Conservation (phyloP, 2,888 invertebrate species). For the Oscheius sp. region DNA sequence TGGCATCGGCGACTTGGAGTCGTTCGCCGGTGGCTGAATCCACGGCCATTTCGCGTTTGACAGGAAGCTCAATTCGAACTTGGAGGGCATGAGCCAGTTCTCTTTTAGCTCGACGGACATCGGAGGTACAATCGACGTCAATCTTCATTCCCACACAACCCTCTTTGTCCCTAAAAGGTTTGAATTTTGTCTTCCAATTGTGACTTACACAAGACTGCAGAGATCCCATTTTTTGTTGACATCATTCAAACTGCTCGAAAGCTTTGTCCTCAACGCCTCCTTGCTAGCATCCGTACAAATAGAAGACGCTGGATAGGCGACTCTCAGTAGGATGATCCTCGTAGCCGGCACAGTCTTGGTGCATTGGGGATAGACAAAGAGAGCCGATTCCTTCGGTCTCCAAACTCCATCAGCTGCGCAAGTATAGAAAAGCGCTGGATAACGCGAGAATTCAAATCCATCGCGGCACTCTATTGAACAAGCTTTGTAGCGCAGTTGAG, state of each 20-base stretch:
- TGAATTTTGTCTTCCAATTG: neutral
- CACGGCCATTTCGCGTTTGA: conserved; percentile 71
- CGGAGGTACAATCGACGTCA: conserved; percentile 58
- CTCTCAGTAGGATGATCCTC: conserved; percentile 88
- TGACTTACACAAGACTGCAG: conserved; percentile 77
- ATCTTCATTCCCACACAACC: conserved; percentile 88
- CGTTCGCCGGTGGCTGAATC: conserved; percentile 70
- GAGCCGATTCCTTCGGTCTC: conserved; percentile 77
- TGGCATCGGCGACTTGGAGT: conserved; percentile 79
- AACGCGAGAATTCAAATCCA: conserved; percentile 80
- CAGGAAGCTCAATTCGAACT: conserved; percentile 49
- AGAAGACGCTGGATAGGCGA: conserved; percentile 95
- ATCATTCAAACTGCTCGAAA: conserved; percentile 86
- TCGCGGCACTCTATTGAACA: conserved; percentile 79
- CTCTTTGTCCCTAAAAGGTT: conserved; percentile 75
- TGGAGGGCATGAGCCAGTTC: conserved; percentile 19
- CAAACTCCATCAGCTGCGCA: conserved; percentile 98
- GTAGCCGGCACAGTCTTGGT: conserved; percentile 84
- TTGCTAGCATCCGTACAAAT: conserved; percentile 90
- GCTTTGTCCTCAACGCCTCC: conserved; percentile 77
- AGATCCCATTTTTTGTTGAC: conserved; percentile 95
- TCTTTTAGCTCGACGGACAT: conserved; percentile 11
- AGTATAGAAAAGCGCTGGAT: conserved; percentile 93
- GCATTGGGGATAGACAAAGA: conserved; percentile 70
- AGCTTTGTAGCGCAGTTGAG: conserved; percentile 79